Base-by-base conservation (phyloP, 2,888 invertebrate genomes). In the Charanyca ferruginea region DNA sequence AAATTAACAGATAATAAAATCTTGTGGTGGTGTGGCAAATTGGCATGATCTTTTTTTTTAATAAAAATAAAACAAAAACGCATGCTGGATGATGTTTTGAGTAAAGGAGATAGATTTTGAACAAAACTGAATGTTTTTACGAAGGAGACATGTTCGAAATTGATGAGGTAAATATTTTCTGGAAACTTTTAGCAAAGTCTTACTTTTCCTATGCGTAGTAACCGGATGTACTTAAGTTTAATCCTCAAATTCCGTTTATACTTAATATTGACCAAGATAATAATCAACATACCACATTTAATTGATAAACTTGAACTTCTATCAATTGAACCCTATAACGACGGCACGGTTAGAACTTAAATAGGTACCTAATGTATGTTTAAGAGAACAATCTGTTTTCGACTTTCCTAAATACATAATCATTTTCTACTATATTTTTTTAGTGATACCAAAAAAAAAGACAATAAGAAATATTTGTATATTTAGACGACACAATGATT, bases 11-110 rank as follows among this genome's bases (percentile, higher is more conserved):
- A 87, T 84, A 80, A 85, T 86, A 88, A 86, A 83, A 83, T 79
- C 62, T 79, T 90, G 86, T 91, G 93, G 94, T 94, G 94, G 94
- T 94, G 94, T 94, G 94, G 91, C 85, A 86, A 87, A 87, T 86
- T 90, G 89, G 94, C 94, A 94, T 94, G 94, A 81, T 85, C 38
- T 38, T 38, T 80, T 84, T 52, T 83, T 59, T 69, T 75, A 71
- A 75, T 60, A 59, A 75, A 83, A 84, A 85, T 81, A 79, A 80
- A 85, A 86, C 57, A 75, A 85, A 87, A 86, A 86, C 90, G 94
- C 94, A 95, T 95, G 94, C 87, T 91, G 90, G 87, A 90, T 90
- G 87, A 84, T 83, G 75, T 83, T 81, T 81, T 76, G 65, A 69
- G 68, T 67, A 66, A 48, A 81, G 68, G 58, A 79, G 53, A 81